Percentiles rank a stretch among this genome's conserved stretches.
Conservation (phyloP, 2,113 vertebrate genomes). For the Azemiops feae region DNA sequence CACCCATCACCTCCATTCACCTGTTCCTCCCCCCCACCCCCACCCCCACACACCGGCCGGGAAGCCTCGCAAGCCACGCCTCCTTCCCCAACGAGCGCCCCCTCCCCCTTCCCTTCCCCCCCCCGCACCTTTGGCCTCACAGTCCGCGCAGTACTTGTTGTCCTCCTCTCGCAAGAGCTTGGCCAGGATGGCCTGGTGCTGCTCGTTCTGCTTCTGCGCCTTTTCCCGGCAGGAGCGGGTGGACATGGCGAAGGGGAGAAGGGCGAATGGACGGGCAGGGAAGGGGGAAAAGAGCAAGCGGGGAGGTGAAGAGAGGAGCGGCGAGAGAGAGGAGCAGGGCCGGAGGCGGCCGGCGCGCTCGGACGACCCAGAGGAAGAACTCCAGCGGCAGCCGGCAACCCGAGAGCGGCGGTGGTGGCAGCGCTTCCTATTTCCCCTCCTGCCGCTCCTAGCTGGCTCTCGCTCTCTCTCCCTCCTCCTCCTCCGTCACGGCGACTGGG, state of each 20-base stretch:
- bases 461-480: background rate
- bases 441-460: background rate
- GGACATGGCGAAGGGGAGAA: slow-evolving; percentile 73
- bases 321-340: background rate
- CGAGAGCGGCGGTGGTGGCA: background rate
- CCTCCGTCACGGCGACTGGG: slow-evolving; percentile 1
- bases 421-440: background rate
- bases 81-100: background rate
- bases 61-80: background rate
- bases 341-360: background rate
- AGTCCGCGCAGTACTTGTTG: slow-evolving; percentile 96
- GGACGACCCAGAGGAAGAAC: background rate
- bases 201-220: slow-evolving; percentile 93
- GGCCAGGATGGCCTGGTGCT: slow-evolving; percentile 91
- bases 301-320: background rate
- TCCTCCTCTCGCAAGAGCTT: slow-evolving; percentile 89
- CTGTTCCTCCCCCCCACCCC: background rate
- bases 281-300: background rate
- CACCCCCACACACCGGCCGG: background rate
- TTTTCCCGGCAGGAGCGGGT: slow-evolving; percentile 93
- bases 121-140: slow-evolving; percentile 87
- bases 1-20: background rate
- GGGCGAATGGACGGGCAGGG: background rate
- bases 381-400: background rate
- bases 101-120: background rate